These are phyloP conservation scores for Scylla paramamosain DNA, from an alignment of 1,140 invertebrate genomes.

Conservation along the genomic window DNA sequence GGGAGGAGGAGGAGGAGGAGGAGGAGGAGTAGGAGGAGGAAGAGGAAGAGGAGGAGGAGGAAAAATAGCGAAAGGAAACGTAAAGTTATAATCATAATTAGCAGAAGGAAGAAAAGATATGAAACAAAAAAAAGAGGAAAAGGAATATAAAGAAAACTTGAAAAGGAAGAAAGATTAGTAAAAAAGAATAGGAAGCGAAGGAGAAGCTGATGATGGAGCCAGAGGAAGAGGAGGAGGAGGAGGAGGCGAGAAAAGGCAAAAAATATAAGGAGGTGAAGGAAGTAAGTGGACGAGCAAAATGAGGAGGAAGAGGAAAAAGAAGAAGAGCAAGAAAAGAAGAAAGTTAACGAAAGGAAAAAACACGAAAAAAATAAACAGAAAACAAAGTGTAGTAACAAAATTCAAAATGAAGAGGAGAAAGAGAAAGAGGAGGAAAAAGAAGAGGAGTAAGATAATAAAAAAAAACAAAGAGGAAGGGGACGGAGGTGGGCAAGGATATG, in stretches of 20 bases:
- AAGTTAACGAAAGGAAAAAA: neutral
- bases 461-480: no score
- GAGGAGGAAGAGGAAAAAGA: neutral
- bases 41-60: constrained; percentile 28
- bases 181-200: neutral
- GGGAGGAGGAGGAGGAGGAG: constrained; percentile 33
- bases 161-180: neutral
- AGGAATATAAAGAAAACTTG: no score
- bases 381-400: neutral
- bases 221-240: neutral
- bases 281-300: neutral
- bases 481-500: no score
- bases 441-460: neutral
- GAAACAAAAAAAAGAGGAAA: neutral
- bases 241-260: neutral
- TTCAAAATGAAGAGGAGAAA: neutral
- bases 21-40: no score
- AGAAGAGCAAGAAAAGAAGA: constrained; percentile 1
- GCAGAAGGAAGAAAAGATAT: no score
- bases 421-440: neutral
- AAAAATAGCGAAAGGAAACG: no score
- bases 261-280: neutral
- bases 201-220: neutral
- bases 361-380: neutral
- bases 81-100: no score